These are phyloP conservation scores for Ptychadena robeensis DNA, from an alignment of 2,797 vertebrate genomes.

Conservation along the genomic window DNA sequence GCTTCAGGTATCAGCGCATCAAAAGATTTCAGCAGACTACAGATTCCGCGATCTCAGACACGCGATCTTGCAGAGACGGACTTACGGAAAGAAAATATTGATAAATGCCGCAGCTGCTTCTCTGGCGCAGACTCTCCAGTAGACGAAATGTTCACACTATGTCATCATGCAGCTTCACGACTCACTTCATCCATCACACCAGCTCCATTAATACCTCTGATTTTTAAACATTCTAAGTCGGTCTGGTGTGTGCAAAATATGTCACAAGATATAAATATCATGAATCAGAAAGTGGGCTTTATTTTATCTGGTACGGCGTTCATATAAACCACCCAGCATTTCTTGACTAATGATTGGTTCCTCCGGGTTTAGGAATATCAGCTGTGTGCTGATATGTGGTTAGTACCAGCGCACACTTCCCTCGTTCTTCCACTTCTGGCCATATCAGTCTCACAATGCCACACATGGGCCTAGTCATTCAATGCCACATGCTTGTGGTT, in stretches of 20 bases:
- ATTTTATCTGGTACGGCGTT: neutral
- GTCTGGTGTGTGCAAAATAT: neutral
- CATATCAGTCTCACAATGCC: neutral
- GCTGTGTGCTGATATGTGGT: neutral
- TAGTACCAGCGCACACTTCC: neutral
- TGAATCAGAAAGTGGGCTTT: neutral
- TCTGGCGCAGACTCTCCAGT: neutral
- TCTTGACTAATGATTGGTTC: neutral
- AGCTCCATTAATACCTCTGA: neutral
- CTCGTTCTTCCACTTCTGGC: neutral
- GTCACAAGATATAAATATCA: neutral
- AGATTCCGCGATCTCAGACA: too few relatives aligned
- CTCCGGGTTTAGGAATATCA: neutral
- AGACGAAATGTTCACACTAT: neutral
- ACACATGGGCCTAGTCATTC: neutral
- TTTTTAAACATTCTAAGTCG: neutral
- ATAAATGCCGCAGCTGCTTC: neutral
- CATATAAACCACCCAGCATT: neutral
- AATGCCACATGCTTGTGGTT: neutral
- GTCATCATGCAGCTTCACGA: neutral
- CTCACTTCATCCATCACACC: conserved; percentile 6
- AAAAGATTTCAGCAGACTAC: too few relatives aligned
- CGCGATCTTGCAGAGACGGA: neutral
- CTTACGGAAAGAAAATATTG: neutral
- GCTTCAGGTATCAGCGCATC: too few relatives aligned